Evolutionary conservation across 2,797 vertebrate species (phyloP).

Genomic region (Tragopan temminckii): DNA sequence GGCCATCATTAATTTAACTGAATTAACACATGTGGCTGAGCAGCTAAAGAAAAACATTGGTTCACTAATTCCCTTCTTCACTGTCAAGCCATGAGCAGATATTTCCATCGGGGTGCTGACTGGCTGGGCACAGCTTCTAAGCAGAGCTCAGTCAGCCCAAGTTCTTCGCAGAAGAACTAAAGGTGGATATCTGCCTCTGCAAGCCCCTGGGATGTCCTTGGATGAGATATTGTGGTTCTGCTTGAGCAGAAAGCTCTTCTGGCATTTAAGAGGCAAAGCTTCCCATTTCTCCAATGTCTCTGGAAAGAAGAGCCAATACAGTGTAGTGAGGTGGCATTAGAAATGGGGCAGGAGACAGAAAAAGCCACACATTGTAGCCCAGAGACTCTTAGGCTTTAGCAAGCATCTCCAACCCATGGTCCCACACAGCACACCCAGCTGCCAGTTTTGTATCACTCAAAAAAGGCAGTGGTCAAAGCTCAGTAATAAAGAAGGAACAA

Average conservation of each 20-base stretch:
- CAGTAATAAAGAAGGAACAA: no score
- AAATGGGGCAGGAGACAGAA: neutral
- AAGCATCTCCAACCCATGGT: no score
- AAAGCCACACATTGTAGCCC: neutral
- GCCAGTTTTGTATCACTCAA: no score
- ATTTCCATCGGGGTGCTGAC: neutral
- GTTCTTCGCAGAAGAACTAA: neutral
- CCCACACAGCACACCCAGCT: no score
- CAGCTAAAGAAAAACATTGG: neutral
- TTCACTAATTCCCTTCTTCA: neutral
- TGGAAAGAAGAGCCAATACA: neutral
- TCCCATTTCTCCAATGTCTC: neutral
- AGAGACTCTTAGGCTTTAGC: constrained; percentile 24
- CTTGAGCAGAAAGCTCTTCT: neutral
- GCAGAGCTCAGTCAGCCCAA: neutral
- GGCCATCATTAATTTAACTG: neutral
- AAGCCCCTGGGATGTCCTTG: neutral
- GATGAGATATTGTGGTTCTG: neutral
- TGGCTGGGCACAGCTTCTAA: neutral
- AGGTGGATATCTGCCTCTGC: neutral
- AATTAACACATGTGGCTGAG: neutral
- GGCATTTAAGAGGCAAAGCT: neutral
- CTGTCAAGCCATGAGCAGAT: neutral
- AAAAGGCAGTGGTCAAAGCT: no score
- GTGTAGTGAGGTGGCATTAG: neutral